A percentile compares a stretch with the other conserved stretches of the same genome.
These are phyloP conservation scores for Mus pahari DNA, from an alignment of 2,113 vertebrate genomes.

Conservation along the genomic window DNA sequence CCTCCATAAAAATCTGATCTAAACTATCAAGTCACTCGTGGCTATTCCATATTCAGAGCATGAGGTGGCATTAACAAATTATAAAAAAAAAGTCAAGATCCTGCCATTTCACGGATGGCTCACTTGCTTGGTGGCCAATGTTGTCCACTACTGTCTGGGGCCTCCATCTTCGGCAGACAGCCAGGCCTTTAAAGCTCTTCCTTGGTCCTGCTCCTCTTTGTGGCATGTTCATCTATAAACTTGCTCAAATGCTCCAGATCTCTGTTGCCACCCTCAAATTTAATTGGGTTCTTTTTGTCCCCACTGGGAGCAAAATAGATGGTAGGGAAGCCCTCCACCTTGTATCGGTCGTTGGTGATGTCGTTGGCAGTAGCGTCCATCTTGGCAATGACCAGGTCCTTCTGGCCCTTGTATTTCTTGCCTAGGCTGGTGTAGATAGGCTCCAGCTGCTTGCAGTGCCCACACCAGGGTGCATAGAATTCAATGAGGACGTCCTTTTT, in stretches of 20 bases:
- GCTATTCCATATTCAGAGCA: constrained; percentile 84
- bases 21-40: constrained; percentile 80
- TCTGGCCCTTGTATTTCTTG: constrained; percentile 95
- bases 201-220: constrained; percentile 88
- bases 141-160: constrained; percentile 50
- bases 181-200: constrained; percentile 92
- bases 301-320: constrained; percentile 95
- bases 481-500: constrained; percentile 96
- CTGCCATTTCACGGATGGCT: constrained; percentile 54
- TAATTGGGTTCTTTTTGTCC: constrained; percentile 94
- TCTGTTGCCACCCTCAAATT: constrained; percentile 92
- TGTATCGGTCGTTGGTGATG: constrained; percentile 90
- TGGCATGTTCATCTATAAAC: constrained; percentile 94
- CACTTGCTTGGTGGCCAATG: neutral
- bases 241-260: constrained; percentile 94
- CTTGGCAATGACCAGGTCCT: constrained; percentile 96
- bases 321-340: constrained; percentile 96
- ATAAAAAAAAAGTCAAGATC: constrained; percentile 59
- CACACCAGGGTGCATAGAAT: constrained; percentile 98
- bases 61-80: constrained; percentile 69
- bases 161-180: constrained; percentile 1
- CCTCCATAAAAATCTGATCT: constrained; percentile 83
- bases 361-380: constrained; percentile 98
- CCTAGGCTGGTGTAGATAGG: constrained; percentile 92
- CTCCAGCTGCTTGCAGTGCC: constrained; percentile 97